Percentiles rank a stretch among this genome's conserved stretches.
Evolutionary conservation across 2,888 invertebrate species (phyloP).

Genomic region (Melanotus villosus): DNA sequence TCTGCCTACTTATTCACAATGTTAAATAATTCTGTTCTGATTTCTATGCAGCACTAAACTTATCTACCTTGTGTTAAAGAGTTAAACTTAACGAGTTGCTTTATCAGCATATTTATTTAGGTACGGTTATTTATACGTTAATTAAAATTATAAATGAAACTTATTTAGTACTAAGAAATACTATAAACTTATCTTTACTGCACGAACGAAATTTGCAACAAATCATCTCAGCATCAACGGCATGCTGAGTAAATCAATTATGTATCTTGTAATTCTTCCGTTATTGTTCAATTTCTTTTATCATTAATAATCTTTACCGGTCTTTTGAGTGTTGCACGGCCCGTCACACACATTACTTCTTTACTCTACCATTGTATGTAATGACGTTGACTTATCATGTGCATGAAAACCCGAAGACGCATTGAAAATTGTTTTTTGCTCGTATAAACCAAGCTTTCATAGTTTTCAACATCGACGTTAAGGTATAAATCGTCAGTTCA

Average conservation of each 20-base stretch:
- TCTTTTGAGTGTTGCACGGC: neutral
- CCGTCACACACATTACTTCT: neutral
- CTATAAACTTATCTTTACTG: constrained; percentile 5
- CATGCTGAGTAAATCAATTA: neutral
- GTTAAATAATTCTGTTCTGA: constrained; percentile 16
- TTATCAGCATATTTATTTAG: constrained; percentile 30
- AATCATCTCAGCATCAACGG: neutral
- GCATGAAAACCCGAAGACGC: neutral
- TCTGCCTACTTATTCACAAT: constrained; percentile 1
- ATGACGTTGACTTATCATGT: neutral
- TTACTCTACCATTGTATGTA: neutral
- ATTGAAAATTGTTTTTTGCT: too few species aligned
- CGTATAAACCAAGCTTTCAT: too few species aligned
- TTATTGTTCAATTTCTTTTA: neutral
- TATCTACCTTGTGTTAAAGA: neutral
- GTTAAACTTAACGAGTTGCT: constrained; percentile 10
- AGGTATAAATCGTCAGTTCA: too few species aligned
- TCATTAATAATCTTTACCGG: constrained; percentile 11
- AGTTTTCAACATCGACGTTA: too few species aligned
- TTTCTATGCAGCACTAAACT: constrained; percentile 7
- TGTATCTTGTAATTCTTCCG: neutral
- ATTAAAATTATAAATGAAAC: constrained; percentile 19
- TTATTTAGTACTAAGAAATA: constrained; percentile 3
- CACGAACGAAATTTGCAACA: neutral
- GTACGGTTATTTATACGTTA: constrained; percentile 30